Conservation (phyloP, 2,888 invertebrate genomes). For the Melieria picta region DNA sequence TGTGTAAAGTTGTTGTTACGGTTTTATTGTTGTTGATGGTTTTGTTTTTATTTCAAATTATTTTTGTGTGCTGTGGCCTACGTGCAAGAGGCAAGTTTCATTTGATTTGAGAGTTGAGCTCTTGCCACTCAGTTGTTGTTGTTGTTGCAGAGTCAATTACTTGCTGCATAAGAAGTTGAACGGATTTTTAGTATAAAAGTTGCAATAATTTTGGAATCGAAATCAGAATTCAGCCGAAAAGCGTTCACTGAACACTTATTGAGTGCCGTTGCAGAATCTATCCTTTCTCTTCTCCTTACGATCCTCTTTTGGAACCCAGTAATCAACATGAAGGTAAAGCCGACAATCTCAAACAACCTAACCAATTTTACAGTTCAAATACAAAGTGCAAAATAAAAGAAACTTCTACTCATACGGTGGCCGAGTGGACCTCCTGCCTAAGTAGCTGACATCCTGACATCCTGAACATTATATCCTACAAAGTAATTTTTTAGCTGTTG, state of each 20-base stretch:
- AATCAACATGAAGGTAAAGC: constrained; percentile 64
- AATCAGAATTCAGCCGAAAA: constrained; percentile 62
- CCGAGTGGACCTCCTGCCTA: not conserved
- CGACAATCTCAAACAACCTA: not conserved
- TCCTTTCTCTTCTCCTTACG: constrained; percentile 34
- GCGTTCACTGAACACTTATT: constrained; percentile 60
- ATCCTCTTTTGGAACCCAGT: constrained; percentile 41
- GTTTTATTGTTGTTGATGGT: not conserved
- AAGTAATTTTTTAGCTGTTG: not conserved
- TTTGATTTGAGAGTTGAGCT: too few relatives aligned
- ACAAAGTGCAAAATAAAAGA: constrained; percentile 1
- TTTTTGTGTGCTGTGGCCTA: not conserved
- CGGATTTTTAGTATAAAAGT: constrained; percentile 61
- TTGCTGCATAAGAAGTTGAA: constrained; percentile 30
- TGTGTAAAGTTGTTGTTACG: constrained; percentile 1
- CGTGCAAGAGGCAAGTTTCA: too few relatives aligned
- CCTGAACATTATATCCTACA: not conserved
- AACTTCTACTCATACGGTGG: not conserved
- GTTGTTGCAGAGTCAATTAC: constrained; percentile 10
- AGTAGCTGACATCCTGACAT: not conserved
- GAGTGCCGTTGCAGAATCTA: constrained; percentile 31
- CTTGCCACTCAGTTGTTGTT: not conserved
- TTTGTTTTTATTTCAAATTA: not conserved
- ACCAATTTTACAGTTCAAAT: not conserved
- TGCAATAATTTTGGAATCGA: constrained; percentile 58